These are phyloP conservation scores for Bradypodion ventrale DNA, from an alignment of 2,797 vertebrate genomes.

Conservation along the genomic window DNA sequence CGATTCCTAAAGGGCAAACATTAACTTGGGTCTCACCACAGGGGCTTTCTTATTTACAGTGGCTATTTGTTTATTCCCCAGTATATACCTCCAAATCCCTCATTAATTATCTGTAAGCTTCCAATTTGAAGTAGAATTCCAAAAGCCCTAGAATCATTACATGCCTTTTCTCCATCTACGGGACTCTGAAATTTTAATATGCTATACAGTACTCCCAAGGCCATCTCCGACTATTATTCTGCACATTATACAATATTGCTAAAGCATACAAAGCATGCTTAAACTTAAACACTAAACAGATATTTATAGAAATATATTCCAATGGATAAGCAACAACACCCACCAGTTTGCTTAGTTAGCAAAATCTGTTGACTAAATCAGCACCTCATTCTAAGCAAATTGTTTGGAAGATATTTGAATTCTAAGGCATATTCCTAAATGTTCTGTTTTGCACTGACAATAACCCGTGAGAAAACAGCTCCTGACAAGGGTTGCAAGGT, in stretches of 20 bases:
- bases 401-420: slow-evolving; percentile 30
- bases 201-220: slow-evolving; percentile 28
- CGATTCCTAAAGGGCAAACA: slow-evolving; percentile 25
- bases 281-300: slow-evolving; percentile 60
- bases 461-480: background rate
- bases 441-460: background rate
- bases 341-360: slow-evolving; percentile 45
- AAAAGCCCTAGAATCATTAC: slow-evolving; percentile 35
- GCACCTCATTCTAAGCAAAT: slow-evolving; percentile 55
- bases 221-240: slow-evolving; percentile 51
- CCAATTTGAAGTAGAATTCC: slow-evolving; percentile 41
- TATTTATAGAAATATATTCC: slow-evolving; percentile 64
- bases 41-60: slow-evolving; percentile 56
- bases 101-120: slow-evolving; percentile 65
- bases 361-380: slow-evolving; percentile 54
- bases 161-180: slow-evolving; percentile 36
- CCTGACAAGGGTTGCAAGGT: too few species aligned
- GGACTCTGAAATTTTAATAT: slow-evolving; percentile 44
- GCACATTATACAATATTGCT: slow-evolving; percentile 39
- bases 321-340: slow-evolving; percentile 7
- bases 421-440: slow-evolving; percentile 26
- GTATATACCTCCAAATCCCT: slow-evolving; percentile 48
- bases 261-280: slow-evolving; percentile 49
- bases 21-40: slow-evolving; percentile 26
- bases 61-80: slow-evolving; percentile 58